Evolutionary conservation across 2,888 invertebrate genomes (phyloP).

Genomic region (Eilema caniola): DNA sequence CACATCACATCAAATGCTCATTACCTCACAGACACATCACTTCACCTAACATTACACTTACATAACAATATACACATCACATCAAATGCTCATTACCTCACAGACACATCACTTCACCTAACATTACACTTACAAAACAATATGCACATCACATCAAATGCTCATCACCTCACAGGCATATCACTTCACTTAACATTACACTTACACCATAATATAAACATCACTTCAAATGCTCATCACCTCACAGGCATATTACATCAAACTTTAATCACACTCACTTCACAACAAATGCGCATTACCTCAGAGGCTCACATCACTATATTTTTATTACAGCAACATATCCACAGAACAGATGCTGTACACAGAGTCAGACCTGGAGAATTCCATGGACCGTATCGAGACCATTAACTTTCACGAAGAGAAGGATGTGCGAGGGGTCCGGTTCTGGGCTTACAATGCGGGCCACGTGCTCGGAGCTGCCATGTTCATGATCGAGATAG

Average conservation of each 20-base stretch:
- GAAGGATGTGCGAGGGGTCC: conserved; percentile 97
- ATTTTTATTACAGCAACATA: conserved; percentile 91
- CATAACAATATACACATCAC: not conserved
- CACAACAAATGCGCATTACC: too few species aligned
- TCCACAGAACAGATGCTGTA: conserved; percentile 99
- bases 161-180: too few species aligned
- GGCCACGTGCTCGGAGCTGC: conserved; percentile 99
- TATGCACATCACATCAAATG: not conserved
- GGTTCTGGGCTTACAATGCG: conserved; percentile 99
- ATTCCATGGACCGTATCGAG: conserved; percentile 99
- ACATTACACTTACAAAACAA: too few species aligned
- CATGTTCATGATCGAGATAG: conserved; percentile 99
- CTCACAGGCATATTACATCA: too few species aligned
- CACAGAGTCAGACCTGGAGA: conserved; percentile 98
- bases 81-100: too few species aligned
- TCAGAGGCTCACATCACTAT: not conserved
- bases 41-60: too few species aligned
- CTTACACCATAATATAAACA: too few species aligned
- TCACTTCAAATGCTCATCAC: not conserved
- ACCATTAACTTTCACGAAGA: conserved; percentile 99
- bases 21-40: too few species aligned
- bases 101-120: too few species aligned
- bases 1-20: too few species aligned
- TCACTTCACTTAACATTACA: too few species aligned
- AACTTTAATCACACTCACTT: too few species aligned